A percentile compares a stretch with the other conserved stretches of the same genome.
phyloP scores from a whole-genome alignment of 2,113 vertebrate genomes.

The Chaetops frenatus region DNA sequence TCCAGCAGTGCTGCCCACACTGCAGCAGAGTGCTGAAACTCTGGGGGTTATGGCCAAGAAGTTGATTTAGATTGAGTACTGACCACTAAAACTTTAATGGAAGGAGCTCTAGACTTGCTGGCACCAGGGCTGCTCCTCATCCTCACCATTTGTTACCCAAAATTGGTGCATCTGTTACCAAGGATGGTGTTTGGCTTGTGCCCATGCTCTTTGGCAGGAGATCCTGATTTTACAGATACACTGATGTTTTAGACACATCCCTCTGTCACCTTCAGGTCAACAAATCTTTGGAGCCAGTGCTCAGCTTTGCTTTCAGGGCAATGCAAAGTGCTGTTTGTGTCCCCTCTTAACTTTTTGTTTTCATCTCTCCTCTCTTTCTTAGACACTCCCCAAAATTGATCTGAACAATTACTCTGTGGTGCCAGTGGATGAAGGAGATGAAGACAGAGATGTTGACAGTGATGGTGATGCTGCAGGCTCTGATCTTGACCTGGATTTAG shows the following conservation, averaged over 20 bases:
- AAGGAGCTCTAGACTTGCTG: background rate
- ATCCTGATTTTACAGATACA: background rate
- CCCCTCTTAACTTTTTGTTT: background rate
- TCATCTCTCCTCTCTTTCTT: background rate
- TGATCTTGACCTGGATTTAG: constrained; percentile 84
- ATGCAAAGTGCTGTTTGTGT: background rate
- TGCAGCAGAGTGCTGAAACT: background rate
- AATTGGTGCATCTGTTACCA: background rate
- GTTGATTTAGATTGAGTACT: background rate
- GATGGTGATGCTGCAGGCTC: constrained; percentile 79
- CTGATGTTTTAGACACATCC: background rate
- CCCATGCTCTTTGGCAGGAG: background rate
- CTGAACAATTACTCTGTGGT: constrained; percentile 87
- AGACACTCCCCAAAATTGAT: constrained; percentile 84
- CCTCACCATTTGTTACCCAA: background rate
- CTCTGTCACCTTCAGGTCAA: background rate
- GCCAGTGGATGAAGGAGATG: constrained; percentile 85
- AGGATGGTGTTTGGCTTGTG: background rate
- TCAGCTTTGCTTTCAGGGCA: background rate
- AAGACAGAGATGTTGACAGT: constrained; percentile 83
- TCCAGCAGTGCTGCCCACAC: background rate
- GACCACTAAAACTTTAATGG: background rate
- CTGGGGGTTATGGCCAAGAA: background rate
- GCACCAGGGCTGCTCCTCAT: background rate
- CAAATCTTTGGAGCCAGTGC: background rate